Evolutionary conservation across 2,113 vertebrate genomes (phyloP), one percentile per base, ranked within the genome.

Genomic region (Pangasianodon hypophthalmus): DNA sequence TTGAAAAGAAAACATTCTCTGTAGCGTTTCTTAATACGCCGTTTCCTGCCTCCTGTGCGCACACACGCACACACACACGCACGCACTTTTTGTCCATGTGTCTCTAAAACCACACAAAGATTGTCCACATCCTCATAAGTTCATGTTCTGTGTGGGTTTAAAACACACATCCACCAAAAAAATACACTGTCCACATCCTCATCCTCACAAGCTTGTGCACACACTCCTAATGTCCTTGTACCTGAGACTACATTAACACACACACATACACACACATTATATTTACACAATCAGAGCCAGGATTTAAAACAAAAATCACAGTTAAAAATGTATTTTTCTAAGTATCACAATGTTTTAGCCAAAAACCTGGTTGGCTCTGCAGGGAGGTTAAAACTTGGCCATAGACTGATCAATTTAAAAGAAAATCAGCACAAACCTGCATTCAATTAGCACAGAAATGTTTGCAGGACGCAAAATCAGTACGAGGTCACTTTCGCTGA

Each of bases 1-100:
- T 90, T 90, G 46, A 37, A 93, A 94, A 92, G 93, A 86, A 94
- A 91, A 91, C 90, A 90, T 89, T 73, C 81, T 84, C 80, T 91
- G 89, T 93, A 75, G 9, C 19, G 58, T 62, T 79, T 60, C 69
- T 89, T 77, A 62, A 58, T 89, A 64, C 5, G 54, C 60, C 4
- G 5, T 75, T 89, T 84, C 73, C 56, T 86, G 24, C 54, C 90
- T 85, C 87, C 87, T 85, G 86, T 88, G 37, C 18, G 26, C 69
- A 89, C 75, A 77, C 90, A 87, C 92, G 92, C 93, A 82, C 29
- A 81, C 86, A 94, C 93, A 52, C 90, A 90, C 54, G 91, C 88
- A 86, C 26, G 41, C 18, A 84, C 32, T 69, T 32, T 8, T 21
- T 83, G 54, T 58, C 54, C 32, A 58, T 58, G 3, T 58, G 81